phyloP scores from a whole-genome alignment of 2,113 vertebrate genomes.

The Turnix velox region DNA sequence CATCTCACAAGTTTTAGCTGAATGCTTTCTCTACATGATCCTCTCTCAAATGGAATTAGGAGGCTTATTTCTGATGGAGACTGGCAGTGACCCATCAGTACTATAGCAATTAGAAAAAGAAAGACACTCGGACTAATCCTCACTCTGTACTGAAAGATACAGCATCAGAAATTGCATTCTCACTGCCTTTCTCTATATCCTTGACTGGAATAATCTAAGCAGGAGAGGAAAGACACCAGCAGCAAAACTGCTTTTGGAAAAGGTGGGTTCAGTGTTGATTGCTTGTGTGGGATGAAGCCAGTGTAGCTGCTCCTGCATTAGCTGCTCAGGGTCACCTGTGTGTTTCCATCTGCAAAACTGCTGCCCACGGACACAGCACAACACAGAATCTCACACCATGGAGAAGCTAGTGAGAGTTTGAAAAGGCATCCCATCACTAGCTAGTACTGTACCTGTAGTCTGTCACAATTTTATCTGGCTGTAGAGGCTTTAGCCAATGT shows the following conservation, averaged over 20 bases:
- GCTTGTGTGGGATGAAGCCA: neutral
- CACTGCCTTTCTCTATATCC: neutral
- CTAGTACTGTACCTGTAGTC: no score
- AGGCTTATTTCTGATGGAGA: neutral
- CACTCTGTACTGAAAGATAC: neutral
- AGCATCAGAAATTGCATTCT: neutral
- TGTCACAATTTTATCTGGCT: neutral
- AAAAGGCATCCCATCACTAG: neutral
- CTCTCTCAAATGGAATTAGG: neutral
- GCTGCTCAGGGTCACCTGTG: neutral
- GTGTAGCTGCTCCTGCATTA: neutral
- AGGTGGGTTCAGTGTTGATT: neutral
- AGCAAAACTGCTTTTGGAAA: conserved; percentile 7
- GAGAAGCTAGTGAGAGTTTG: neutral
- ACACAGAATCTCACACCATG: neutral
- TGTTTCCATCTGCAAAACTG: neutral
- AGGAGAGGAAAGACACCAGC: neutral
- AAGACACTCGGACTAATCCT: neutral
- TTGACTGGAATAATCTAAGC: neutral
- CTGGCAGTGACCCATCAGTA: neutral
- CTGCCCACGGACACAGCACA: neutral
- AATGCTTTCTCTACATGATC: neutral
- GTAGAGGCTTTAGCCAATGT: neutral
- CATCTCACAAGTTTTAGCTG: neutral
- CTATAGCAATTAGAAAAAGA: neutral